Evolutionary conservation across 2,113 vertebrate species (phyloP).

Genomic region (Thalassarche chlororhynchos): DNA sequence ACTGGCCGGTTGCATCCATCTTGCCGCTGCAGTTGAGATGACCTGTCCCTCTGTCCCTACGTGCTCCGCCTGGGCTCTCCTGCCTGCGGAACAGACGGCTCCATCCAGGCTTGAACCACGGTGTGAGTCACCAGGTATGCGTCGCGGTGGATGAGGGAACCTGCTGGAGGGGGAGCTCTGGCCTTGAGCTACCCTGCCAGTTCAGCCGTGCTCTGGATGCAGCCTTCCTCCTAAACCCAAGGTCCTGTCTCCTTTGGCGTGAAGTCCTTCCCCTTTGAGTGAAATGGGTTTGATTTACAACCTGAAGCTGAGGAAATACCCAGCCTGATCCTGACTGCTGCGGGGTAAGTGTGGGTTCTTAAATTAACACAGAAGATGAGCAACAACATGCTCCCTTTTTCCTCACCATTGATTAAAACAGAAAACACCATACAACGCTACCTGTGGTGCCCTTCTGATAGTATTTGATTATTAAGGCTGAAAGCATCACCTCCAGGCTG

Average conservation of each 20-base stretch:
- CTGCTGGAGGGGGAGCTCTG: not conserved
- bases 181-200: not conserved
- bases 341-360: not conserved
- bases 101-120: not conserved
- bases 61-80: not conserved
- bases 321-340: not conserved
- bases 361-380: not conserved
- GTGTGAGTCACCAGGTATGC: not conserved
- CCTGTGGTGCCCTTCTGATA: not conserved
- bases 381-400: not conserved
- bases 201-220: not conserved
- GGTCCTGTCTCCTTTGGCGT: not conserved
- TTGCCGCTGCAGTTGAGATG: not conserved
- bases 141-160: not conserved
- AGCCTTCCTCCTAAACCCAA: not conserved
- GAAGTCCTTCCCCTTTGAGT: not conserved
- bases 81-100: not conserved
- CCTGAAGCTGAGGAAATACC: not conserved
- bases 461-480: not conserved
- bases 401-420: not conserved
- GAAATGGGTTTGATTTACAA: not conserved
- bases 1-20: accelerated
- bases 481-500: not conserved
- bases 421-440: not conserved
- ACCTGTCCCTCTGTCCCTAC: not conserved